phyloP scores from a whole-genome alignment of 1,140 invertebrate genomes.

The Bombyx mori region DNA sequence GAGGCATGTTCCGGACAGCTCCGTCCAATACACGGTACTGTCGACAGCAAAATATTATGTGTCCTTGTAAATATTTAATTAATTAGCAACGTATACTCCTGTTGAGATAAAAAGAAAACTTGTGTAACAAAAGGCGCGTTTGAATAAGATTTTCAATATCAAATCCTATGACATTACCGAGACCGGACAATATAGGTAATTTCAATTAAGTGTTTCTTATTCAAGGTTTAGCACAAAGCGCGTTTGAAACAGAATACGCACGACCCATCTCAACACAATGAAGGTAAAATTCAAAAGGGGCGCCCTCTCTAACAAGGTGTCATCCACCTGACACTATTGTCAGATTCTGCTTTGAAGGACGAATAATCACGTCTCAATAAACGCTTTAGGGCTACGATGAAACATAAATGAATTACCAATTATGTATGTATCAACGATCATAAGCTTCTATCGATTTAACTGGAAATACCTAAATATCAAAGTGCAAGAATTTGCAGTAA shows the following conservation, averaged over 20 bases:
- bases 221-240: constrained; percentile 30
- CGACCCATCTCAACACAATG: constrained; percentile 46
- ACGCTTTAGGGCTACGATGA: constrained; percentile 16
- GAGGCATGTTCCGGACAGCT: constrained; percentile 28
- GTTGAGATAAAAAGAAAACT: too few species aligned
- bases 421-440: constrained; percentile 14
- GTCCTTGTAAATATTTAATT: too few species aligned
- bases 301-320: constrained; percentile 54
- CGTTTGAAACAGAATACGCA: constrained; percentile 40
- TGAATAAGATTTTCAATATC: too few species aligned
- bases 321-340: constrained; percentile 56
- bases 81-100: too few species aligned
- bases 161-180: too few species aligned
- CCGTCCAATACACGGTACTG: neutral
- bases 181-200: constrained; percentile 16
- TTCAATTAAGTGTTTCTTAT: constrained; percentile 34
- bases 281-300: constrained; percentile 44
- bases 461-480: constrained; percentile 1
- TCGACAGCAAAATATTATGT: too few species aligned
- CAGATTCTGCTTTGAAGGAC: constrained; percentile 38
- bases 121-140: too few species aligned
- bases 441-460: constrained; percentile 10
- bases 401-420: constrained; percentile 19
- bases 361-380: constrained; percentile 53
- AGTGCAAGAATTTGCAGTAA: neutral